Evolutionary conservation across 2,113 vertebrate genomes (phyloP), one percentile per base, ranked within the genome.

Genomic region (Gobiocypris rarus): DNA sequence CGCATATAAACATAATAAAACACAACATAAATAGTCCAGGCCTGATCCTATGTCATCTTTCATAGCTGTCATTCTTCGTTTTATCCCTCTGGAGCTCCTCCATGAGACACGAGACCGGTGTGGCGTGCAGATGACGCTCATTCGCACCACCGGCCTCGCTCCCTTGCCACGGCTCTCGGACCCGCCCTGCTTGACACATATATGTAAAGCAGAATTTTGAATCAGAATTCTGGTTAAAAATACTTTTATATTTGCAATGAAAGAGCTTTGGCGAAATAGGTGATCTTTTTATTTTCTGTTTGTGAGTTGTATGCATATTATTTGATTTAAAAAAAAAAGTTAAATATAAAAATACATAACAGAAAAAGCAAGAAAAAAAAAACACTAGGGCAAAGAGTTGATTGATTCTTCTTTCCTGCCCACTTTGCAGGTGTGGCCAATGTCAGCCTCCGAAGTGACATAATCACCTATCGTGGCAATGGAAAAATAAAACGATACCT

Each of bases 401-500:
- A 63, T 0, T 76, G n/a, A 38, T 50, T 3, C 0, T 58, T 22
- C 38, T 38, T 48, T 71, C 4, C 43, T 80, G 2, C 86, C 79
- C 83, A 50, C 52, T 45, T 69, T 56, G 38, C 89, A 98, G 97
- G 97, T 93, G 89, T 96, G 79, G 92, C 94, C 48, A 96, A 95
- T 2, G 94, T 94, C 11, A 94, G 96, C 26, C 93, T 98, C 58
- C 90, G 83, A 0, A 90, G 87, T 26, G 92, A 92, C 48, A 94
- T 91, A 0, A 78, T 96, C 86, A 87, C 91, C 31, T 96, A 94
- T 92, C 93, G 88, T 83, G 95, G 95, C 86, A 97, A 96, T 0
- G 93, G 96, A 15, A 95, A 94, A 65, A 95, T 97, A 70, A 85
- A 74, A 45, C 94, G 93, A 78, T 89, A 91, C 38, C 95, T 98